phyloP scores from a whole-genome alignment of 2,113 vertebrate genomes.

The Grammomys dolichurus region DNA sequence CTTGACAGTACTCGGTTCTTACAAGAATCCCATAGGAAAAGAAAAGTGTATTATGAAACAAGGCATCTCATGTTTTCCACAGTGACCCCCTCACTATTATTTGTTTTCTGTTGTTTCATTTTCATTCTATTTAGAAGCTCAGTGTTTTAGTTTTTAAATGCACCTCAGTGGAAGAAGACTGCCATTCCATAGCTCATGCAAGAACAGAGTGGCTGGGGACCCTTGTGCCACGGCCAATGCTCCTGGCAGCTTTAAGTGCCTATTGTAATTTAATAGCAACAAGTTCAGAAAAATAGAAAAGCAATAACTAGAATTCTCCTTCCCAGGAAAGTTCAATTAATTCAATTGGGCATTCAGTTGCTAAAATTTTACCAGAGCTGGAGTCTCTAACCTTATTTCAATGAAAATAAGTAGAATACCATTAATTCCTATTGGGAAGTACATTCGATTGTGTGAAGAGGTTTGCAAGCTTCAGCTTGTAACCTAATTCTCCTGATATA shows the following conservation, averaged over 20 bases:
- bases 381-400: constrained; percentile 76
- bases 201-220: not conserved
- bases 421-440: constrained; percentile 71
- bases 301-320: constrained; percentile 72
- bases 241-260: not conserved
- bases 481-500: constrained; percentile 73
- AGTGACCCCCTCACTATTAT: not conserved
- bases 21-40: constrained; percentile 41
- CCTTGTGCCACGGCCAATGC: not conserved
- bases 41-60: constrained; percentile 16
- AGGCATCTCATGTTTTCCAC: not conserved
- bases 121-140: constrained; percentile 18
- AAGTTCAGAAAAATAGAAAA: constrained; percentile 69
- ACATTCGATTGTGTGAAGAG: constrained; percentile 71
- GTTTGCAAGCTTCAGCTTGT: constrained; percentile 67
- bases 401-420: constrained; percentile 77
- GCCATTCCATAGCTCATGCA: not conserved
- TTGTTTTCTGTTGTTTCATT: not conserved
- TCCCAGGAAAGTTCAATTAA: constrained; percentile 71
- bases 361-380: constrained; percentile 68
- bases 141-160: not conserved
- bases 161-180: not conserved
- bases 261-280: constrained; percentile 39
- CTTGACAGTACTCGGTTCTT: constrained; percentile 2
- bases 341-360: constrained; percentile 66